Evolutionary conservation across 53 echinoderm and acorn worm species (phyloP).

Genomic region (Holothuria leucospilota): DNA sequence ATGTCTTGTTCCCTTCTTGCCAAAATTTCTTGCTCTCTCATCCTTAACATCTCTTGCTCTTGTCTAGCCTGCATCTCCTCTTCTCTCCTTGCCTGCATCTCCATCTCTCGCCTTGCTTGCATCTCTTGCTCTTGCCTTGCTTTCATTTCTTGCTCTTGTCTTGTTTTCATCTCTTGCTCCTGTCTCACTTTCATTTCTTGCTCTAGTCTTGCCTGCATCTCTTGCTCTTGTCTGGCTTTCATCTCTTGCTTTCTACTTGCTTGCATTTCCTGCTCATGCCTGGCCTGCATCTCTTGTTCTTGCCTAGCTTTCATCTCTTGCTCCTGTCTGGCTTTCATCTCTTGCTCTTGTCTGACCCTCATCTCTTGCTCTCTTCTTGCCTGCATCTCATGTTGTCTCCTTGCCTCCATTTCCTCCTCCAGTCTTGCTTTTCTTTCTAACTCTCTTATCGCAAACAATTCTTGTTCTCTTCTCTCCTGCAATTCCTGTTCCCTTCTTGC

Average conservation of each 20-base stretch:
- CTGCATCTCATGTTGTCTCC: slow-evolving; percentile 4
- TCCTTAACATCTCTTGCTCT: slow-evolving; percentile 4
- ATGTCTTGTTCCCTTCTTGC: slow-evolving; percentile 15
- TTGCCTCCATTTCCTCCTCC: slow-evolving; percentile 1
- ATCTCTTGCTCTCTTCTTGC: neutral
- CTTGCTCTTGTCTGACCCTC: neutral
- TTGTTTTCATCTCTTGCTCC: slow-evolving; percentile 1
- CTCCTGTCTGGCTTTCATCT: slow-evolving; percentile 13
- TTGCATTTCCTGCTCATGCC: neutral
- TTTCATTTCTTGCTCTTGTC: neutral
- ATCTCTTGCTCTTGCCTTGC: neutral
- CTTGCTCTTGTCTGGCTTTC: slow-evolving; percentile 1
- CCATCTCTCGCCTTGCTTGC: neutral
- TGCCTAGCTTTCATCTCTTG: slow-evolving; percentile 2
- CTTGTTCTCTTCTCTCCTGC: slow-evolving; percentile 10
- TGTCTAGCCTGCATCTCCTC: slow-evolving; percentile 11
- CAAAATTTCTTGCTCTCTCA: neutral
- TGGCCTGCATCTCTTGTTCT: slow-evolving; percentile 14
- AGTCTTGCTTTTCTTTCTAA: neutral
- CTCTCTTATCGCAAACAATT: neutral
- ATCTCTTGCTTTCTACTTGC: slow-evolving; percentile 10
- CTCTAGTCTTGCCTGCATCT: slow-evolving; percentile 18
- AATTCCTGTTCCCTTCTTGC: slow-evolving; percentile 21
- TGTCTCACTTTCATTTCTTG: slow-evolving; percentile 5
- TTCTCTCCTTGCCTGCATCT: slow-evolving; percentile 14